A percentile compares a stretch with the other conserved stretches of the same genome.
Conservation (phyloP, 2,113 vertebrate species). For the Danio rerio region DNA sequence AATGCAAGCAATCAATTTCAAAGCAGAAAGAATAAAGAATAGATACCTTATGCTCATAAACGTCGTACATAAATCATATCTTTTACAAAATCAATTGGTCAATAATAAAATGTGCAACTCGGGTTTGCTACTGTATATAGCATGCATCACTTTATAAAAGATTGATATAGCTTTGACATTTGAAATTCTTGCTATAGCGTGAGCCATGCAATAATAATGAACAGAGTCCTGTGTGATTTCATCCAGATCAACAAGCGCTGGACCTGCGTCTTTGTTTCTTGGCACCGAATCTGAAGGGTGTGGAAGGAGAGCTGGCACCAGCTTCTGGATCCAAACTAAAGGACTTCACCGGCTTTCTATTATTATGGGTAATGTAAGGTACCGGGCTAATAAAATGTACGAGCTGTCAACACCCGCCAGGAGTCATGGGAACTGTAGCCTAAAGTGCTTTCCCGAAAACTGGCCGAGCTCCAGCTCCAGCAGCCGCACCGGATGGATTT, state of each 20-base stretch:
- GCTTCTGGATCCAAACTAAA: background rate
- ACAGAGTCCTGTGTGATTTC: background rate
- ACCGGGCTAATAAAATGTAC: constrained; percentile 31
- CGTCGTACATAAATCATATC: too few species aligned
- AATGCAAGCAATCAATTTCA: too few species aligned
- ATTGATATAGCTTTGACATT: background rate
- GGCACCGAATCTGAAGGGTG: constrained; percentile 11
- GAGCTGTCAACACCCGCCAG: constrained; percentile 24
- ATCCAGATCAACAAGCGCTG: background rate
- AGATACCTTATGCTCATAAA: too few species aligned
- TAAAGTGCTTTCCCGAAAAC: constrained; percentile 20
- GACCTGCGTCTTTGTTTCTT: background rate
- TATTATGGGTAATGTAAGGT: constrained; percentile 30
- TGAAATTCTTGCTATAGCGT: background rate
- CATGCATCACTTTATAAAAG: background rate
- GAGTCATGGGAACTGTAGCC: constrained; percentile 27
- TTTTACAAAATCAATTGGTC: too few species aligned
- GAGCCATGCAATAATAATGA: background rate
- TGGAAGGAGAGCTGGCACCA: constrained; percentile 17
- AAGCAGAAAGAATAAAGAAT: too few species aligned
- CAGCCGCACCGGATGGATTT: constrained; percentile 25
- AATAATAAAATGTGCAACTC: too few species aligned
- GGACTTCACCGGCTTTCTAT: constrained; percentile 31
- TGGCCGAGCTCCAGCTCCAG: constrained; percentile 12
- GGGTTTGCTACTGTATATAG: too few species aligned